phyloP scores from a whole-genome alignment of 2,888 invertebrate genomes.

The Harpalus rubripes region DNA sequence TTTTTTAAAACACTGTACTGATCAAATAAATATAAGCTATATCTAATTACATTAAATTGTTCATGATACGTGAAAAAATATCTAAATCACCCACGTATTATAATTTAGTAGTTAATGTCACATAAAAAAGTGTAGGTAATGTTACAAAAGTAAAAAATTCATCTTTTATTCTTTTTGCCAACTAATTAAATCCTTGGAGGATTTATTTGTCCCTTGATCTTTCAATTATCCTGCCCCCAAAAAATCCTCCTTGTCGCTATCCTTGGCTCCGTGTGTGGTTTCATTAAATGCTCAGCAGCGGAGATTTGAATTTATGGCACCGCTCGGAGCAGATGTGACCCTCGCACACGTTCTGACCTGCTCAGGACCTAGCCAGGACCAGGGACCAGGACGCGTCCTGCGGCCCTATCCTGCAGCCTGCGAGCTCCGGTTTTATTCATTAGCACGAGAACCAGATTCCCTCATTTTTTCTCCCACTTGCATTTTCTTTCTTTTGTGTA shows the following conservation, averaged over 20 bases:
- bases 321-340: slow-evolving; percentile 56
- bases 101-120: not conserved
- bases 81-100: no score
- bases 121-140: not conserved
- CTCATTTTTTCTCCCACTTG: slow-evolving; percentile 17
- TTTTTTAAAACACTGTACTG: no score
- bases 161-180: not conserved
- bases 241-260: slow-evolving; percentile 16
- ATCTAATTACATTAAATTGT: no score
- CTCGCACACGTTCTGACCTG: slow-evolving; percentile 23
- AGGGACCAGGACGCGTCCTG: slow-evolving; percentile 7
- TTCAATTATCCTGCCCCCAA: slow-evolving; percentile 5
- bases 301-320: slow-evolving; percentile 61
- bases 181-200: not conserved
- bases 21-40: no score
- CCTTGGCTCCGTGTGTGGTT: slow-evolving; percentile 48
- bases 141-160: not conserved
- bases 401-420: not conserved
- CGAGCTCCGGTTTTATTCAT: slow-evolving; percentile 38
- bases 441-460: slow-evolving; percentile 29
- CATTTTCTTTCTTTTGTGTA: slow-evolving; percentile 48
- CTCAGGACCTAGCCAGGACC: not conserved
- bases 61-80: no score
- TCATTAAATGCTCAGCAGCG: slow-evolving; percentile 56
- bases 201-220: not conserved